Conservation (phyloP, 92 coral and sea anemone species). For the Blastomussa wellsi region DNA sequence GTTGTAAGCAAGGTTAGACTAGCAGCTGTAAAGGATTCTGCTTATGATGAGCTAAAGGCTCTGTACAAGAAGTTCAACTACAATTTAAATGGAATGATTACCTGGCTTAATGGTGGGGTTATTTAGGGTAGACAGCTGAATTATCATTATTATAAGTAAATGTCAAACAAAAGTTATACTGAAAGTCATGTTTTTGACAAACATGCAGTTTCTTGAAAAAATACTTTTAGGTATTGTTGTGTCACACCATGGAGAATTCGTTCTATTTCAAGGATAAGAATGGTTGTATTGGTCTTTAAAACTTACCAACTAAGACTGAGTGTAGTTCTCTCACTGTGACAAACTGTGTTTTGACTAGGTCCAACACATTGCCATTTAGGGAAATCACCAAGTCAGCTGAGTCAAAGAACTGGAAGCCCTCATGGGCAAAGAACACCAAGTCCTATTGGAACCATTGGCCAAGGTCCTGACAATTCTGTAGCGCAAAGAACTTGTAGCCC, state of each 20-base stretch:
- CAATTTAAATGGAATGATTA: no score
- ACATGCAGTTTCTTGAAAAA: no score
- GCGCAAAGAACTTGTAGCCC: slow-evolving; percentile 61
- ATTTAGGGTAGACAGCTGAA: no score
- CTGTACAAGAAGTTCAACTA: no score
- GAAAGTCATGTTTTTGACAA: no score
- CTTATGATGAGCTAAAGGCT: no score
- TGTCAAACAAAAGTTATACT: no score
- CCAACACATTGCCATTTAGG: slow-evolving; percentile 12
- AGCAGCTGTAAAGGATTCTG: no score
- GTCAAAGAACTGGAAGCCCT: slow-evolving; percentile 63
- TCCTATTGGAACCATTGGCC: slow-evolving; percentile 68
- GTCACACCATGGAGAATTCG: background rate
- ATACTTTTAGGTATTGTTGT: no score
- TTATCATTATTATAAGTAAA: no score
- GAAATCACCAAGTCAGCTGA: slow-evolving; percentile 23
- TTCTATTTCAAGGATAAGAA: background rate
- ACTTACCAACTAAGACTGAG: background rate
- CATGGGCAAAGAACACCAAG: slow-evolving; percentile 66
- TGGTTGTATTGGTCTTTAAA: background rate
- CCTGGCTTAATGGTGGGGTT: no score
- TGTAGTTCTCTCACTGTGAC: background rate
- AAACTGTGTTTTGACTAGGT: slow-evolving; percentile 2
- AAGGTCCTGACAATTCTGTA: slow-evolving; percentile 56
- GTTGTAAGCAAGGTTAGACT: no score